A percentile compares a stretch with the other conserved stretches of the same genome.
Evolutionary conservation across 2,797 vertebrate species (phyloP).

Genomic region (Varecia variegata): DNA sequence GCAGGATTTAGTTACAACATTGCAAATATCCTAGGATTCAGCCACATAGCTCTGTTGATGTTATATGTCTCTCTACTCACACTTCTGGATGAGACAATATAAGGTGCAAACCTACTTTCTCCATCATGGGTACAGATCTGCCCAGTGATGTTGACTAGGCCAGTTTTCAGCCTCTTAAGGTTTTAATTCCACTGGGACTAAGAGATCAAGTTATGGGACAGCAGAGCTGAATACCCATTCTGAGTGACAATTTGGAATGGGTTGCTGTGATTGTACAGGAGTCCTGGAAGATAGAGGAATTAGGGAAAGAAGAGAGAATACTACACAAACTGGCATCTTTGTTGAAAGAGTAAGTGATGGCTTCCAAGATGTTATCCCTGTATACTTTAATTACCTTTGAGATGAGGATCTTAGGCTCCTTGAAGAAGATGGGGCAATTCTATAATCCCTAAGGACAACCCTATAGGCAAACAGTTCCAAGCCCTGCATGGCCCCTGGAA

Average conservation of each 20-base stretch:
- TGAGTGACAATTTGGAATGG: not conserved
- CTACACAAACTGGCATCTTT: not conserved
- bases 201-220: not conserved
- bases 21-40: not conserved
- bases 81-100: not conserved
- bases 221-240: not conserved
- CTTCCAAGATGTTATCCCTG: not conserved
- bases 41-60: not conserved
- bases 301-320: not conserved
- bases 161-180: not conserved
- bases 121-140: not conserved
- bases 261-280: not conserved
- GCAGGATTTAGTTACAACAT: not conserved
- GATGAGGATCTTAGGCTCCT: not conserved
- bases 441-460: not conserved
- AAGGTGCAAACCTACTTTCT: not conserved
- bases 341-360: not conserved
- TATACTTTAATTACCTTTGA: not conserved
- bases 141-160: not conserved
- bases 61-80: not conserved
- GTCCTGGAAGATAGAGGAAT: not conserved
- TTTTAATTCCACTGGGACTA: not conserved
- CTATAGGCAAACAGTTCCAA: not conserved
- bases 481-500: not conserved
- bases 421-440: not conserved